A percentile compares a stretch with the other conserved stretches of the same genome.
Conservation (phyloP, 2,888 invertebrate species). For the Altica lythri region DNA sequence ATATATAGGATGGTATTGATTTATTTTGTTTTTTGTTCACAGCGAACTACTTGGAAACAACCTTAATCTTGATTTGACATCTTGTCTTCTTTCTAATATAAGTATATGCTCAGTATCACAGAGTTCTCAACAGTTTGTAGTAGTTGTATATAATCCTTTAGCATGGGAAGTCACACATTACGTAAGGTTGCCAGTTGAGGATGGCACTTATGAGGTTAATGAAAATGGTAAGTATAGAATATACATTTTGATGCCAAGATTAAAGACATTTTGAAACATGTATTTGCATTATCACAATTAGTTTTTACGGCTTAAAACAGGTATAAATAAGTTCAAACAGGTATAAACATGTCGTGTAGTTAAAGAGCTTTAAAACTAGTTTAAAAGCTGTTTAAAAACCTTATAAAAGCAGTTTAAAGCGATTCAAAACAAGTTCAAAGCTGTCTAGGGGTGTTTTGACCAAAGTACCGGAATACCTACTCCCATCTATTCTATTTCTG, state of each 20-base stretch:
- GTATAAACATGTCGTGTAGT: too few relatives aligned
- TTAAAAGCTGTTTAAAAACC: too few relatives aligned
- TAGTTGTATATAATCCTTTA: slow-evolving; percentile 79
- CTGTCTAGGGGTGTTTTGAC: too few relatives aligned
- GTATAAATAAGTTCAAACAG: too few relatives aligned
- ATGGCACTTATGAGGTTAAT: slow-evolving; percentile 62
- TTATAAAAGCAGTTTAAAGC: too few relatives aligned
- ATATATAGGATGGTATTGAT: not conserved
- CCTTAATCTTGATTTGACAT: slow-evolving; percentile 16
- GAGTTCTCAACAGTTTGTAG: slow-evolving; percentile 60
- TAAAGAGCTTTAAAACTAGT: too few relatives aligned
- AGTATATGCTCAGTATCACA: slow-evolving; percentile 73
- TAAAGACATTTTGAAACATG: too few relatives aligned
- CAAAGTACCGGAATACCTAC: too few relatives aligned
- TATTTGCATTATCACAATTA: too few relatives aligned
- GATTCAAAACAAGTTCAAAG: too few relatives aligned
- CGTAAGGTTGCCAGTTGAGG: slow-evolving; percentile 67
- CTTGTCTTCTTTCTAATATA: slow-evolving; percentile 73
- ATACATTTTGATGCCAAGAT: not conserved
- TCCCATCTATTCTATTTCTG: too few relatives aligned
- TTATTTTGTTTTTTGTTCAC: not conserved
- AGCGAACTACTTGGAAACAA: slow-evolving; percentile 16
- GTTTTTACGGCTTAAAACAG: too few relatives aligned
- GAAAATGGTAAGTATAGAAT: slow-evolving; percentile 63
- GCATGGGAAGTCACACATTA: slow-evolving; percentile 64